Base-by-base conservation (phyloP, 2,113 vertebrate genomes). In the Psilopogon haemacephalus region DNA sequence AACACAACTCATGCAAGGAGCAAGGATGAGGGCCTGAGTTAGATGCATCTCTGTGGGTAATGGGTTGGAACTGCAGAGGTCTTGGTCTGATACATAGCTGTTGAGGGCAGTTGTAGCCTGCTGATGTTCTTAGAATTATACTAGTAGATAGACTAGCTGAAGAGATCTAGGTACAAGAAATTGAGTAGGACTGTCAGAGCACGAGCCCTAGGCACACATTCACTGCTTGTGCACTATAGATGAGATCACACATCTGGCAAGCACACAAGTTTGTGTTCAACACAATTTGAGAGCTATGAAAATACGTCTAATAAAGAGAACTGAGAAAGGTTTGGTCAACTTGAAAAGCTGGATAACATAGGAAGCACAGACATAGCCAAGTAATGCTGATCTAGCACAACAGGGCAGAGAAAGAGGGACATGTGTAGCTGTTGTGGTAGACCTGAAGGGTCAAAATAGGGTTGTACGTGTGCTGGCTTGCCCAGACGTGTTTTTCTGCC, bases 131-230 rank as follows among this genome's bases (percentile, higher is more conserved):
- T 42, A 56, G 26, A 38, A 19, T 19, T 55, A 15, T 55, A 33
- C 5, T 37, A 32, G 24, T 20, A 11, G 5, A 42, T 5, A 48
- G 52, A 27, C 8, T 20, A 63, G 12, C 12, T 0, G 0, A 68
- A 52, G 40, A 8, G 6, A 26, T 9, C 52, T 14, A n/a, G 48
- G 21, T 23, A 42, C 12, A 63, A 62, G 84, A 9, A 56, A 21
- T 7, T 63, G 58, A 83, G 62, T 28, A 50, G 23, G 28, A 5
- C 23, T 77, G 14, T 42, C 35, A n/a, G 67, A 81, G 42, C 52
- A 75, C 15, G 40, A 82, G 67, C 40, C 19, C 3, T 24, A 27
- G 67, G 65, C 74, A n/a, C 20, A 15, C 18, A 55, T 64, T 17
- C 78, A 33, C 70, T 93, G 80, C 46, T 28, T 48, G 5, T 38